phyloP scores from a whole-genome alignment of 2,888 invertebrate genomes.

The Orchesellides sinensis region DNA sequence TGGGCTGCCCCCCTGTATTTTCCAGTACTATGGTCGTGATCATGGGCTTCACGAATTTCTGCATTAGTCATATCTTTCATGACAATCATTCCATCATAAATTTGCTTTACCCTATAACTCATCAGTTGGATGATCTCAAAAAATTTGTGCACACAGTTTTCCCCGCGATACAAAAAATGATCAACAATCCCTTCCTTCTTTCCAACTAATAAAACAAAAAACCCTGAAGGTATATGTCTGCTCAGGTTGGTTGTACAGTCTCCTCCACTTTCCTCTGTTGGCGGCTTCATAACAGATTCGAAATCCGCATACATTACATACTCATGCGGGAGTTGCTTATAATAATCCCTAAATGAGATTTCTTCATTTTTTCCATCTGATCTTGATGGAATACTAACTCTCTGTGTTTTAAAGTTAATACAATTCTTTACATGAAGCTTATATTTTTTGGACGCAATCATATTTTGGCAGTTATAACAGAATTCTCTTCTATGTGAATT shows the following conservation, averaged over 20 bases:
- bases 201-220: conserved; percentile 8
- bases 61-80: conserved; percentile 1
- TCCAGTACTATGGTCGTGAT: conserved; percentile 26
- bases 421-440: neutral
- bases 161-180: conserved; percentile 18
- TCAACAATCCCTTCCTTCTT: conserved; percentile 16
- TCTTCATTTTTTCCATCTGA: neutral
- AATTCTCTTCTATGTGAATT: neutral
- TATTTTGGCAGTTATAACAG: conserved; percentile 24
- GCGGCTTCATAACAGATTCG: conserved; percentile 6
- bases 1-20: conserved; percentile 24
- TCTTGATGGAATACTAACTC: neutral
- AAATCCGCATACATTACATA: conserved; percentile 46
- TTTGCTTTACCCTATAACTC: neutral
- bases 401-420: conserved; percentile 11
- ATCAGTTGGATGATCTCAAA: conserved; percentile 18
- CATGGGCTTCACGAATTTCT: too few relatives aligned
- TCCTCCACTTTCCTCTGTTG: neutral
- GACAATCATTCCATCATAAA: neutral
- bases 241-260: neutral
- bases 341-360: neutral
- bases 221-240: conserved; percentile 25
- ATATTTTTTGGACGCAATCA: neutral
- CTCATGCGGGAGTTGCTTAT: conserved; percentile 23
- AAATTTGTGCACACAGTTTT: neutral